Base-by-base conservation (phyloP, 2,113 vertebrate species). In the Oreochromis niloticus region DNA sequence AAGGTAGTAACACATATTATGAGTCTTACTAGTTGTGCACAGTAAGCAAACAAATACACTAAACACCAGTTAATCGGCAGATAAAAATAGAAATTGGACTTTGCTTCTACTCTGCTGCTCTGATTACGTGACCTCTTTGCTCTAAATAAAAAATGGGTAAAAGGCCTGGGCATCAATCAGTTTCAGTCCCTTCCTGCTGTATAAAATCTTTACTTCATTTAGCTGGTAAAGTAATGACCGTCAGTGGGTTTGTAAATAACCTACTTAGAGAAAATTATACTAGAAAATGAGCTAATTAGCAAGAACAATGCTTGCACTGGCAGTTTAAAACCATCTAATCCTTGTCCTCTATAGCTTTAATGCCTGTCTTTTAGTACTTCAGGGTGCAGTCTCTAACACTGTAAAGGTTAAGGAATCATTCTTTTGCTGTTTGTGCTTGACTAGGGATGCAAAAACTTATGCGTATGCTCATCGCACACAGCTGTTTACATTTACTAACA, bases 221-320 rank as follows among this genome's bases (percentile, higher is more conserved):
- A 83, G 48, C 30, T 34, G 43, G 39, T 55, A 57, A 91, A 83
- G 79, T 85, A 92, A 94, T 89, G 85, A 90, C 85, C 27, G 1
- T 86, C 86, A 85, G 59, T 87, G 85, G 82, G 24, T 92, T 90
- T 88, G 89, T 92, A 92, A 94, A 92, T 91, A 92, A 87, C 84
- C 83, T 87, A 84, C 80, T 85, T 85, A 83, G 85, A 89, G 75
- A 36, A 92, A 93, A 94, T 88, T 75, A 90, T 75, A 41, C 85
- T 24, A 63, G 73, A 85, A 93, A 89, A 92, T 84, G 78, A 84
- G 82, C 73, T 93, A 90, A 95, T 94, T 95, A 93, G 43, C 59
- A n/a, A 57, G 52, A 88, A 87, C 88, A 91, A 85, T 89, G 86
- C 63, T 88, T 83, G 30, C 79, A 66, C 63, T 88, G 86, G 79